phyloP scores from a whole-genome alignment of 2,797 vertebrate genomes.

The Xyrichtys novacula region DNA sequence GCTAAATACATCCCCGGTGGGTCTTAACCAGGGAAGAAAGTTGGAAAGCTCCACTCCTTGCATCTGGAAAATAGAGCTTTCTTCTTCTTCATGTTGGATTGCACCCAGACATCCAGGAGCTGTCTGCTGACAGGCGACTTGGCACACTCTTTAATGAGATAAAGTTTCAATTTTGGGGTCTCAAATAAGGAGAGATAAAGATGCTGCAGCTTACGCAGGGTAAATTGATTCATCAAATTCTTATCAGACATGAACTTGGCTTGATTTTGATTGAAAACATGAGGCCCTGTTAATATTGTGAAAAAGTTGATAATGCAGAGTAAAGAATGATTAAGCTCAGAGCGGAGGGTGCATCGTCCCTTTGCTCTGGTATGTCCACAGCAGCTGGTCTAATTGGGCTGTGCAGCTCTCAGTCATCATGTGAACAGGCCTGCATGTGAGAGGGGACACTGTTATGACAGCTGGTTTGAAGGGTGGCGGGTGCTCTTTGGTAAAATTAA shows the following conservation, averaged over 20 bases:
- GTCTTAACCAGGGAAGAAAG: slow-evolving; percentile 41
- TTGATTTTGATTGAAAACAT: neutral
- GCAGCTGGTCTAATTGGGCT: slow-evolving; percentile 71
- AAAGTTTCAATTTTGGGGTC: neutral
- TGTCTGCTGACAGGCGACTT: slow-evolving; percentile 9
- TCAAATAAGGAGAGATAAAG: slow-evolving; percentile 8
- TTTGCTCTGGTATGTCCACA: slow-evolving; percentile 43
- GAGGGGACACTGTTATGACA: slow-evolving; percentile 75
- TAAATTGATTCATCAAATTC: slow-evolving; percentile 24
- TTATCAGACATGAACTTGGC: neutral
- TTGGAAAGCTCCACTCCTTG: slow-evolving; percentile 13
- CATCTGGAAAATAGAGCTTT: slow-evolving; percentile 30
- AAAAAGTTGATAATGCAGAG: slow-evolving; percentile 34
- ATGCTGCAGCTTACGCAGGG: neutral
- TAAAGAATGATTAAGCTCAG: slow-evolving; percentile 14
- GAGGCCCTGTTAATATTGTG: slow-evolving; percentile 10
- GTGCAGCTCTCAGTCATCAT: slow-evolving; percentile 65
- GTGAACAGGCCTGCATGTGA: slow-evolving; percentile 59
- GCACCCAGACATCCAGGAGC: slow-evolving; percentile 28
- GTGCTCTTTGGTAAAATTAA: slow-evolving; percentile 68
- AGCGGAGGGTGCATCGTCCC: slow-evolving; percentile 40
- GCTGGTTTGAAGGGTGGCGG: slow-evolving; percentile 60
- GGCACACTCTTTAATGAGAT: slow-evolving; percentile 10
- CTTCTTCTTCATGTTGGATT: slow-evolving; percentile 20
- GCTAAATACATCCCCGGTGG: slow-evolving; percentile 2